phyloP scores from a whole-genome alignment of 2,888 invertebrate species.

The Phyto melanocephala region DNA sequence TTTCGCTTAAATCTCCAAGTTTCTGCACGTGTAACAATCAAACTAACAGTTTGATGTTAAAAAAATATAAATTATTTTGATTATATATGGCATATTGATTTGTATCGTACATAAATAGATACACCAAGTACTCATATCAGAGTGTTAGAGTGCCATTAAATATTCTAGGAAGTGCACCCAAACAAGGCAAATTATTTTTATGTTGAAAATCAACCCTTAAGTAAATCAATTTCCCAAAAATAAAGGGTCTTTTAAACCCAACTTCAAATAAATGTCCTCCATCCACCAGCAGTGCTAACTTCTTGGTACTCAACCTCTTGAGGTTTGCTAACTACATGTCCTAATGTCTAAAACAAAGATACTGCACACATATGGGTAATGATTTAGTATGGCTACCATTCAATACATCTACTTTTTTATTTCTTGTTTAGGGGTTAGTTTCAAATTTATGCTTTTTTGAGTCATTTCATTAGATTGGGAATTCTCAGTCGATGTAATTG shows the following conservation, averaged over 20 bases:
- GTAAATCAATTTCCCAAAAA: conserved; percentile 34
- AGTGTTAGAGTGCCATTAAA: conserved; percentile 9
- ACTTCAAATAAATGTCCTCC: background rate
- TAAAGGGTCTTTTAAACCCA: conserved; percentile 38
- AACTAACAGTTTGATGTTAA: conserved; percentile 11
- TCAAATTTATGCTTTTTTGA: conserved; percentile 28
- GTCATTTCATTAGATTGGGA: conserved; percentile 48
- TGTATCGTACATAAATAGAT: background rate
- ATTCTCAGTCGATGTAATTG: conserved; percentile 56
- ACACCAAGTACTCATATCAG: background rate
- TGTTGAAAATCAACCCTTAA: conserved; percentile 46
- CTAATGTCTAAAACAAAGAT: conserved; percentile 12
- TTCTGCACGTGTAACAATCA: conserved; percentile 44
- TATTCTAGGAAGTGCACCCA: background rate
- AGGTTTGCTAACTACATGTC: conserved; percentile 61
- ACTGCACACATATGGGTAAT: conserved; percentile 54
- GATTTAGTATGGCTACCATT: conserved; percentile 41
- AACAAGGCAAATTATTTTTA: conserved; percentile 17
- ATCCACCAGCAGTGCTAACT: background rate
- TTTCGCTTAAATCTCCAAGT: background rate
- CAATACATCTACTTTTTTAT: conserved; percentile 20
- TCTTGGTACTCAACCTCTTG: conserved; percentile 50
- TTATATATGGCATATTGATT: conserved; percentile 18
- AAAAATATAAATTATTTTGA: conserved; percentile 23
- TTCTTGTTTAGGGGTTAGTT: conserved; percentile 29